Evolutionary conservation across 2,888 invertebrate species (phyloP).

Genomic region (Megamerina dolium): DNA sequence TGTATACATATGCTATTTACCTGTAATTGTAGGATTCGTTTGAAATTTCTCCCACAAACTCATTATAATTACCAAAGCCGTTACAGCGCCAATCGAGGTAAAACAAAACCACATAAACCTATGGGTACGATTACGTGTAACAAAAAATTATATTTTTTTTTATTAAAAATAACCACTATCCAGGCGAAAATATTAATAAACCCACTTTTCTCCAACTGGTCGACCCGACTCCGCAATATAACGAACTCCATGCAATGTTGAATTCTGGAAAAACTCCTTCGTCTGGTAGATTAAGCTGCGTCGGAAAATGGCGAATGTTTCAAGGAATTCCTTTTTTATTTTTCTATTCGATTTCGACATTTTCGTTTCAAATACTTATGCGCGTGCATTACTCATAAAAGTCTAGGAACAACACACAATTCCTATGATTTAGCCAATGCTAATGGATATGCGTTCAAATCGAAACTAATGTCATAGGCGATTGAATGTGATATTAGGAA

Average conservation of each 20-base stretch:
- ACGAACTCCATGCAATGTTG: constrained; percentile 70
- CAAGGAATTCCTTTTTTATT: constrained; percentile 20
- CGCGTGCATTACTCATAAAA: constrained; percentile 12
- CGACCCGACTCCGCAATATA: constrained; percentile 71
- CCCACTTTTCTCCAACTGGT: constrained; percentile 71
- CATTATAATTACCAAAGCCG: constrained; percentile 68
- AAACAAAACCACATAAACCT: constrained; percentile 79
- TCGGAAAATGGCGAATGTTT: constrained; percentile 46
- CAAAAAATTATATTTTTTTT: no score
- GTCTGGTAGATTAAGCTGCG: constrained; percentile 66
- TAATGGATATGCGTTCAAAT: background rate
- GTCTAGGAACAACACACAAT: background rate
- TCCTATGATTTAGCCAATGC: background rate
- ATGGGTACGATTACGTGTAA: no score
- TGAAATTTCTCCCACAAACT: constrained; percentile 79
- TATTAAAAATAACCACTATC: no score
- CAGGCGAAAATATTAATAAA: constrained; percentile 20
- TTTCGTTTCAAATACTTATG: constrained; percentile 29
- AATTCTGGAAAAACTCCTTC: constrained; percentile 68
- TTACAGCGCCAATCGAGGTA: constrained; percentile 62
- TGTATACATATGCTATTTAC: no score
- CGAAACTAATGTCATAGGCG: background rate
- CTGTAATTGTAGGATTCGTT: constrained; percentile 76
- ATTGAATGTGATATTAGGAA: no score
- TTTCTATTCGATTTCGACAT: constrained; percentile 29